Percentiles rank a stretch among this genome's conserved stretches.
Evolutionary conservation across 92 coral and sea anemone genomes (phyloP).

Genomic region (Epizoanthus illoricatus): DNA sequence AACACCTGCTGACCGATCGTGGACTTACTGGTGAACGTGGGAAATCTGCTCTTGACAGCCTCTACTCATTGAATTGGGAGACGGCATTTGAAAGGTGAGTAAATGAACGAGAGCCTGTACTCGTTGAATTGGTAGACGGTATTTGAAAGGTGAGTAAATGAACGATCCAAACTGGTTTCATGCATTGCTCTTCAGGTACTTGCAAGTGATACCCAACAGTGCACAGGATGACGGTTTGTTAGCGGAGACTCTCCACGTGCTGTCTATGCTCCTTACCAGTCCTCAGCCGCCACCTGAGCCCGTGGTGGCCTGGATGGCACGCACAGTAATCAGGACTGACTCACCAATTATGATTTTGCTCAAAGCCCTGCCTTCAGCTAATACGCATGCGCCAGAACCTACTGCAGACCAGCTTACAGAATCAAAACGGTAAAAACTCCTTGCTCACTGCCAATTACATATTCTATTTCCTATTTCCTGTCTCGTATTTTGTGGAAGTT

Average conservation of each 20-base stretch:
- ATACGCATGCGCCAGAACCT: conserved; percentile 49
- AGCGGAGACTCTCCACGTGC: conserved; percentile 63
- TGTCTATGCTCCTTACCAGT: conserved; percentile 68
- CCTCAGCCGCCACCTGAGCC: conserved; percentile 69
- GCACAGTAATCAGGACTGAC: conserved; percentile 66
- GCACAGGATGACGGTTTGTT: conserved; percentile 83
- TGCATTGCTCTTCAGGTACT: conserved; percentile 60
- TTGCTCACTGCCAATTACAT: not conserved
- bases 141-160: conserved; percentile 70
- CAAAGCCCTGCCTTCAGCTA: conserved; percentile 44
- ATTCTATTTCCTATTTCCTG: not conserved
- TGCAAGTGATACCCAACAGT: conserved; percentile 87
- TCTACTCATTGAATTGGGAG: conserved; percentile 78
- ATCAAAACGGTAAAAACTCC: conserved; percentile 68
- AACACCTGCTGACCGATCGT: conserved; percentile 72
- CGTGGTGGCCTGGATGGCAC: conserved; percentile 91
- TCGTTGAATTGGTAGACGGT: conserved; percentile 82
- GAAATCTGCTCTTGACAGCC: conserved; percentile 50
- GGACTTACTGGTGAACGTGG: conserved; percentile 29
- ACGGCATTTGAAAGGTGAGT: conserved; percentile 84
- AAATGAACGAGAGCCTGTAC: conserved; percentile 43
- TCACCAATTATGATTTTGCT: conserved; percentile 73
- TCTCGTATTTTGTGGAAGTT: no score
- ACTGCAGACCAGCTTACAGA: conserved; percentile 57
- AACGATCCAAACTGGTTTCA: not conserved